Evolutionary conservation across 1,140 invertebrate genomes (phyloP), one percentile per base, ranked within the genome.

Genomic region (Uloborus diversus): DNA sequence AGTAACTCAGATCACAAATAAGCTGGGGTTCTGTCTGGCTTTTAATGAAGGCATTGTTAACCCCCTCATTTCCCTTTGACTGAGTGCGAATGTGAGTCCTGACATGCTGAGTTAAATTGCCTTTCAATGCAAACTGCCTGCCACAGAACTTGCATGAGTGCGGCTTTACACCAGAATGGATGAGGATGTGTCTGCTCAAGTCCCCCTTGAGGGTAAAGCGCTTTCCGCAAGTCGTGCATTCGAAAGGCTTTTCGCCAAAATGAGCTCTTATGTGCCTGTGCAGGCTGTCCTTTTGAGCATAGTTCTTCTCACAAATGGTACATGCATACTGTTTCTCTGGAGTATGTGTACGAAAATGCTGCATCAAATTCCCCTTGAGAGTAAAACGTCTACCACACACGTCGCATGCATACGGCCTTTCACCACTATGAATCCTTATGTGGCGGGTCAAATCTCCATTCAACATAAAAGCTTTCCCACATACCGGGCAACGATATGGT

Each of bases 141-240:
- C 89, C 89, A 81, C 89, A 90, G 79, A 88, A 88, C 14, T 88
- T 83, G 75, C 89, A 90, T 9, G 85, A 85, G 66, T 87, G 88
- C 0, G 86, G 86, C 14, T 87, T 86, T n/a, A 89, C 87, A 35
- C 86, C 86, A 3, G 87, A 87, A 82, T 90, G 89, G 1, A 89
- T 88, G 64, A 88, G 87, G 49, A 87, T 84, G 81, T 90, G 89
- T 9, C 89, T 87, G 23, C 87, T 89, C 79, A 89, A 89, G 4
- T 89, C 89, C 49, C 89, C 89, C 84, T 89, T 90, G 75, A 90
- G 88, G 13, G 88, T 86, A 83, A 90, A 90, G 25, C 87, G 87
- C 25, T 88, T 86, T 7, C 86, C 85, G 81, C 89, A 90, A 79
- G 88, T 86, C 23, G 85, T 83, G 81, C 89, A 90, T 27, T 87